Base-by-base conservation (phyloP, 2,113 vertebrate species). In the Thunnus maccoyii region DNA sequence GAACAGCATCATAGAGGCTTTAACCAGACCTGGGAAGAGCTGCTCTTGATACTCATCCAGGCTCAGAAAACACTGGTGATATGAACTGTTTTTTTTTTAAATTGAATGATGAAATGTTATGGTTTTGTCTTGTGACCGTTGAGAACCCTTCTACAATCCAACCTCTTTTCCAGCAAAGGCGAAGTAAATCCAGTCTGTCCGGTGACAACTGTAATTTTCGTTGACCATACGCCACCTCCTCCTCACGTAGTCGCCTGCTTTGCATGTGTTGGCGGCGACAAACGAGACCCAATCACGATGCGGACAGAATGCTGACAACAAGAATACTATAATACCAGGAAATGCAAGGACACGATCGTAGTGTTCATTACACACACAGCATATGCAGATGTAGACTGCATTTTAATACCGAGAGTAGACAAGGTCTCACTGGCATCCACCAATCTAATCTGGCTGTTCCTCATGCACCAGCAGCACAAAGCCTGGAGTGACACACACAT, bases 281-380 rank as follows among this genome's bases (percentile, higher is more conserved):
- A 81, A 86, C 2, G 10, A 70, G 77, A 66, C 51, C 25, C 36
- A 54, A 17, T 54, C n/a, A 52, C 7, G 14, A 74, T 72, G 78
- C 13, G 10, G 67, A 87, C 80, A 84, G 63, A 77, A 76, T 77
- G 71, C 78, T 74, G 82, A 84, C 78, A 61, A 62, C 55, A 72
- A 5, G 16, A 81, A 71, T 6, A 12, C 8, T n/a, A 16, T n/a
- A 65, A 56, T 17, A 54, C 58, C 46, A 18, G 47, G 55, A 44
- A 50, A 55, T 32, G 32, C 64, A 48, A 36, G 71, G 57, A 41
- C 60, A 75, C 60, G 54, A 65, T 67, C 20, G 25, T 41, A 51
- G 17, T 80, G 10, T 66, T 83, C 56, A 52, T 76, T 4, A 76
- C 67, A 74, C 3, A 0, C 20, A 12, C 3, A 62, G 36, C 27